Evolutionary conservation across 2,797 vertebrate species (phyloP).

Genomic region (Sebastes elongatus): DNA sequence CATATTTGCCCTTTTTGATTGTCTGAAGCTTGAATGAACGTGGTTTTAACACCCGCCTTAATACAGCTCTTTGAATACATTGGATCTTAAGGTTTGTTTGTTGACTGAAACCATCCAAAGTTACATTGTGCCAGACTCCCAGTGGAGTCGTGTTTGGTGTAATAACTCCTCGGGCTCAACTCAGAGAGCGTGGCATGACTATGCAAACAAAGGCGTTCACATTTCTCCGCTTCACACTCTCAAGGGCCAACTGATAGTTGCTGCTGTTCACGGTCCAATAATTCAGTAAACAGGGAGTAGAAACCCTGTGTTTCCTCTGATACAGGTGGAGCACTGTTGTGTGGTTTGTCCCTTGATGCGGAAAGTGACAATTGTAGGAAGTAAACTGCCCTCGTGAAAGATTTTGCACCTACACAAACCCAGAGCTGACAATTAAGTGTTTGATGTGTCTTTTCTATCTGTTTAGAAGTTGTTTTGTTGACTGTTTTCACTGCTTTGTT

Average conservation of each 20-base stretch:
- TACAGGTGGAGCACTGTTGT: neutral
- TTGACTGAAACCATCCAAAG: constrained; percentile 43
- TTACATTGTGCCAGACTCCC: constrained; percentile 34
- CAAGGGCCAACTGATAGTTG: neutral
- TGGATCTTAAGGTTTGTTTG: constrained; percentile 17
- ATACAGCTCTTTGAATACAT: neutral
- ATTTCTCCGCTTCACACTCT: constrained; percentile 16
- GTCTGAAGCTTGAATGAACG: neutral
- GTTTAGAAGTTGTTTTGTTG: constrained; percentile 3
- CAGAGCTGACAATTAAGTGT: neutral
- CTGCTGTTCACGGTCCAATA: constrained; percentile 2
- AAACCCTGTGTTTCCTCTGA: constrained; percentile 41
- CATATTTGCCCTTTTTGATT: neutral
- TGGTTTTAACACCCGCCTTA: neutral
- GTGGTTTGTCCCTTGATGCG: constrained; percentile 1
- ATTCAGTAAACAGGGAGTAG: constrained; percentile 35
- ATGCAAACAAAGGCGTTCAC: constrained; percentile 65
- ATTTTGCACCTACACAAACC: neutral
- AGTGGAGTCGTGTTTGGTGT: constrained; percentile 55
- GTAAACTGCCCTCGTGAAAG: neutral
- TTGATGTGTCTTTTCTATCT: neutral
- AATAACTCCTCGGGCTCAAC: constrained; percentile 42
- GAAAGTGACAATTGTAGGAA: constrained; percentile 31
- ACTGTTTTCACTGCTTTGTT: neutral
- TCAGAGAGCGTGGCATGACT: constrained; percentile 46